These are phyloP conservation scores for Nycticebus coucang DNA, from an alignment of 2,113 vertebrate species.

Conservation along the genomic window DNA sequence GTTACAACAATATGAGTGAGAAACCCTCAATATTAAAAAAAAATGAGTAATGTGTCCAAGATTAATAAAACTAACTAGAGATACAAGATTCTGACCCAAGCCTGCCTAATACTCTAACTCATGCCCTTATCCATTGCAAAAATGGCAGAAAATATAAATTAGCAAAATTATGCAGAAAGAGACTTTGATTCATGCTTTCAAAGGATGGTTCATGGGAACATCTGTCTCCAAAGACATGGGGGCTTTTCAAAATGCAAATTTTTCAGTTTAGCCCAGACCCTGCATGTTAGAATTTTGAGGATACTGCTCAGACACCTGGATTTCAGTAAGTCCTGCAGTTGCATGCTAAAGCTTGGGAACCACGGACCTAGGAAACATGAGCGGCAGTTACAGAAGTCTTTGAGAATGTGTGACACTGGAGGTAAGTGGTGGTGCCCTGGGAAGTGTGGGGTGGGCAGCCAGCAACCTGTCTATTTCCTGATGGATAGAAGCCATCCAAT, in stretches of 20 bases:
- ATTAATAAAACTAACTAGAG: not conserved
- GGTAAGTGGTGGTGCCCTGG: not conserved
- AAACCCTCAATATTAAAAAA: not conserved
- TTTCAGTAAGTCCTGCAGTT: not conserved
- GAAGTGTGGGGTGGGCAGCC: accelerated
- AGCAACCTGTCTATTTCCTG: not conserved
- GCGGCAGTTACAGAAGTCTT: not conserved
- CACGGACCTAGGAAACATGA: not conserved
- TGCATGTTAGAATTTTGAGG: not conserved
- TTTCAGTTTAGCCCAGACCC: not conserved
- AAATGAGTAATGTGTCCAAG: not conserved
- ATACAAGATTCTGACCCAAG: not conserved
- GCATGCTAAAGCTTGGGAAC: not conserved
- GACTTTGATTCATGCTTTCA: not conserved
- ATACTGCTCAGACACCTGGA: not conserved
- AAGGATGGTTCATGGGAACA: not conserved
- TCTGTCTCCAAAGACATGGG: not conserved
- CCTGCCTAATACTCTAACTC: not conserved
- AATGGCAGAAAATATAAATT: not conserved
- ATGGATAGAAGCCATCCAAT: not conserved
- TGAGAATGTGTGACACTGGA: not conserved
- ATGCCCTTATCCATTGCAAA: not conserved
- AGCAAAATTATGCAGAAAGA: not conserved
- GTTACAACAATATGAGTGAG: not conserved
- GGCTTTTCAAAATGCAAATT: not conserved